Evolutionary conservation across 2,888 invertebrate species (phyloP), one percentile per base, ranked within the genome.

Genomic region (Aspidiotus rigidus): DNA sequence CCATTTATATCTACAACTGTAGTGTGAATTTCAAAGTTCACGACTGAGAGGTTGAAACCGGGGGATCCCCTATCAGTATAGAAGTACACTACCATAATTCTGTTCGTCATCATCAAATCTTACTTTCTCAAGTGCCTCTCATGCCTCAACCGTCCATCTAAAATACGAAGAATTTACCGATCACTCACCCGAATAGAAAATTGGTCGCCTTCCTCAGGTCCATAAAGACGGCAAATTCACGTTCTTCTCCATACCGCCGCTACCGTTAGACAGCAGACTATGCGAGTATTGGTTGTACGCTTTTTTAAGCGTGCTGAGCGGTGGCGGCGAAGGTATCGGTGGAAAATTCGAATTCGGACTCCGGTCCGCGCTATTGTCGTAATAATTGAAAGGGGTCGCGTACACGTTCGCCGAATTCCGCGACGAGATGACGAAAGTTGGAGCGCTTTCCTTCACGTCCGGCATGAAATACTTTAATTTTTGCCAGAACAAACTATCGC

Each of bases 401-500:
- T 87, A 87, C 79, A 87, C 86, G 79, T 87, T 87, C 76, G 84
- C 57, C 59, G 67, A 39, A 44, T 67, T 59, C 15, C 67, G 42
- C 59, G 67, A 59, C 17, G 67, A 67, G 49, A 67, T 67, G 53
- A 67, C 60, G 53, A 67, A 67, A 9, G 67, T 60, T 7, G 67
- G 60, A 15, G 67, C 44, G 49, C 42, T 59, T 39, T 67, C 67
- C 67, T 84, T 81, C 74, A 85, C 83, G 79, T 90, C 90, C 71
- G 94, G 94, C 85, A 95, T 86, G 69, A 93, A 90, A 77, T 91
- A 91, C 77, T 90, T 86, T 73, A 97, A 81, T 80, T 96, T 95
- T 77, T 94, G 93, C 97, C 97, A 97, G 82, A 97, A 97, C 77
- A 92, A 87, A 78, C 90, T 88, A 80, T 97, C 95, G 73, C 91